These are phyloP conservation scores for Planococcus citri DNA, from an alignment of 1,140 invertebrate species.

Conservation along the genomic window DNA sequence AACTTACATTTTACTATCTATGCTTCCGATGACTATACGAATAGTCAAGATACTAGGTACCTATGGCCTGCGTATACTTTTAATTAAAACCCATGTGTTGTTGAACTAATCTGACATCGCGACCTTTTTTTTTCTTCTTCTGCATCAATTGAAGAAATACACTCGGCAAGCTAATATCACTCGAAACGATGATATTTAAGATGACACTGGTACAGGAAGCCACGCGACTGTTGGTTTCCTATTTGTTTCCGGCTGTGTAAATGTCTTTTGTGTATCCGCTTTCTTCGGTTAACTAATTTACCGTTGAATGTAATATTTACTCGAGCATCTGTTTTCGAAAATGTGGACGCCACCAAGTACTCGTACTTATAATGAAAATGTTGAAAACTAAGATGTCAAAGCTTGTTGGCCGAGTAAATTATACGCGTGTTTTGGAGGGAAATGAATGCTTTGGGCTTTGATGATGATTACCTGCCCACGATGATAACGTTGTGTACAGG, in stretches of 20 bases:
- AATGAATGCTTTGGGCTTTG: too few species aligned
- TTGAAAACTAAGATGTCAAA: too few species aligned
- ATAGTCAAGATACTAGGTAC: too few species aligned
- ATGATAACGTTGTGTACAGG: too few species aligned
- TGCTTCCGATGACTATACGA: too few species aligned
- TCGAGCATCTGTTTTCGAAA: too few species aligned
- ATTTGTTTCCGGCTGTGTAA: background rate
- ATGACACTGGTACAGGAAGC: background rate
- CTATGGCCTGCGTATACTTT: too few species aligned
- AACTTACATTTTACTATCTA: background rate
- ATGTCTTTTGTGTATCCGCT: constrained; percentile 2
- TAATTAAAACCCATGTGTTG: too few species aligned
- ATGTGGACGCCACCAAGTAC: too few species aligned
- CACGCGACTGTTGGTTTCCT: background rate
- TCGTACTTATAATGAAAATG: too few species aligned
- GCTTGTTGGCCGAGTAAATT: background rate
- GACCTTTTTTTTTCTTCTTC: background rate
- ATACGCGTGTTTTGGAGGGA: background rate
- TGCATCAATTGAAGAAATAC: background rate
- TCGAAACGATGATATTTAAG: background rate
- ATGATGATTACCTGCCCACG: too few species aligned
- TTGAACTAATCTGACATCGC: background rate
- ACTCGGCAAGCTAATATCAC: too few species aligned
- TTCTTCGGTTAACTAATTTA: background rate
- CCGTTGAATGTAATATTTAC: background rate